Percentiles rank a stretch among this genome's conserved stretches.
phyloP scores from a whole-genome alignment of 2,113 vertebrate genomes.

The Riparia riparia region DNA sequence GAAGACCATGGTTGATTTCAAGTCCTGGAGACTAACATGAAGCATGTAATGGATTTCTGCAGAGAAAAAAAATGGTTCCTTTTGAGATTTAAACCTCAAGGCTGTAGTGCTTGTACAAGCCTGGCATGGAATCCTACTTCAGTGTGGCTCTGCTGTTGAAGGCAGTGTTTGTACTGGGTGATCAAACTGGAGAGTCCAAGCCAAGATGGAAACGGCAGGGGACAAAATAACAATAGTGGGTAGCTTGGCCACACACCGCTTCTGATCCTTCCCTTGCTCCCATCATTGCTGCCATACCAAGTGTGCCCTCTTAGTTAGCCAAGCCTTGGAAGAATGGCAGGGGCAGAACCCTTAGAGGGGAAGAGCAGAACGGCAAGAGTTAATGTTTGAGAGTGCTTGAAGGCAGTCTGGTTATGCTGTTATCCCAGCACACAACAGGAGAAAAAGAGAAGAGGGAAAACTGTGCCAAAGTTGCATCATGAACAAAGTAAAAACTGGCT shows the following conservation, averaged over 20 bases:
- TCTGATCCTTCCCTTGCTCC: background rate
- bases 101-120: background rate
- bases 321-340: background rate
- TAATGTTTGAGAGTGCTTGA: background rate
- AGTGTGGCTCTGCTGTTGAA: background rate
- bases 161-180: background rate
- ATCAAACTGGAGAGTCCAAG: background rate
- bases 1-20: background rate
- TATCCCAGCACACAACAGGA: background rate
- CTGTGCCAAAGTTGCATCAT: background rate
- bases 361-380: background rate
- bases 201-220: background rate
- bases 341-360: background rate
- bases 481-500: background rate
- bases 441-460: background rate
- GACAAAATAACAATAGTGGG: background rate
- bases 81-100: background rate
- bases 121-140: background rate
- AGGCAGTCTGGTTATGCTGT: background rate
- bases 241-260: rapidly evolving
- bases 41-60: background rate
- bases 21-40: background rate
- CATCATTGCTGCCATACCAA: background rate
- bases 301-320: rapidly evolving
- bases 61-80: background rate